Percentiles rank a stretch among this genome's conserved stretches.
These are phyloP conservation scores for Epizoanthus scotinus DNA, from an alignment of 92 coral and sea anemone species.

Conservation along the genomic window DNA sequence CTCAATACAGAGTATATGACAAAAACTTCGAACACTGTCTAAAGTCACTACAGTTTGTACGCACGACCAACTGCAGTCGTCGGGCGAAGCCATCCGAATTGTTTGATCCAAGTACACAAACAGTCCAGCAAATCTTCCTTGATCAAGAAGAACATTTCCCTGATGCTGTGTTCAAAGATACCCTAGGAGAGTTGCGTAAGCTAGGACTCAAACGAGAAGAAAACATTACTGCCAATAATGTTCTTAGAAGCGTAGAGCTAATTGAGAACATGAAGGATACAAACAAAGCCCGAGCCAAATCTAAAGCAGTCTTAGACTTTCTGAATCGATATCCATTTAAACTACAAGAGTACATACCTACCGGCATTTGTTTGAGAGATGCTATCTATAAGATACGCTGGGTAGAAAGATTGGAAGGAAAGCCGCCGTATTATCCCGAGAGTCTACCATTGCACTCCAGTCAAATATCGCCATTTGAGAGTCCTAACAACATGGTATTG, in stretches of 20 bases:
- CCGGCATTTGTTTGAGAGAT: constrained; percentile 9
- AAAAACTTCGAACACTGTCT: constrained; percentile 18
- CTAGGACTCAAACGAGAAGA: constrained; percentile 27
- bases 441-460: constrained; percentile 6
- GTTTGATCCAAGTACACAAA: constrained; percentile 53
- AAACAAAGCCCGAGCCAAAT: constrained; percentile 12
- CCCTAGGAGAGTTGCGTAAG: constrained; percentile 22
- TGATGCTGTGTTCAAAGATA: background rate
- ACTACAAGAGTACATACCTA: constrained; percentile 17
- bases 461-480: constrained; percentile 11
- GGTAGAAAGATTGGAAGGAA: background rate
- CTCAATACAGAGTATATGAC: constrained; percentile 6
- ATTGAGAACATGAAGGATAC: background rate
- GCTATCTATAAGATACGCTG: constrained; percentile 26
- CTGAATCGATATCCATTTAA: constrained; percentile 15
- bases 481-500: constrained; percentile 14
- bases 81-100: constrained; percentile 38
- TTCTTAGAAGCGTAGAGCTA: constrained; percentile 16
- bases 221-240: constrained; percentile 9
- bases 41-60: constrained; percentile 41
- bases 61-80: constrained; percentile 23
- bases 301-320: constrained; percentile 23
- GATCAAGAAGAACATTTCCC: constrained; percentile 48
- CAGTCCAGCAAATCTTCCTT: constrained; percentile 27
- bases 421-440: constrained; percentile 27